Conservation (phyloP, 2,797 vertebrate species). For the Crocodylus rhombifer region DNA sequence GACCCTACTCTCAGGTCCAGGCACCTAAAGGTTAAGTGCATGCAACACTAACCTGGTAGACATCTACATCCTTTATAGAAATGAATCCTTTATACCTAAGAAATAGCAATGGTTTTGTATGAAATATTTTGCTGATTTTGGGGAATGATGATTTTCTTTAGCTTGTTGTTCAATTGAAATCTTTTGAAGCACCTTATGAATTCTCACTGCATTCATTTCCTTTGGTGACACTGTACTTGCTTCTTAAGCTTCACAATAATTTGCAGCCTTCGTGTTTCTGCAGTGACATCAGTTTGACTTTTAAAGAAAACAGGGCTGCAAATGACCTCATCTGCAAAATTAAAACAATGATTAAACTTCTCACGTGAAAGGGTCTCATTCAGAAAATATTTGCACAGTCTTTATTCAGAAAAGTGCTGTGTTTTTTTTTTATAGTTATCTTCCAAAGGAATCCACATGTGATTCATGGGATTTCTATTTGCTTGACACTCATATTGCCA, state of each 20-base stretch:
- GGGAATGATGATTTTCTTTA: background rate
- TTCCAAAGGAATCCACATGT: background rate
- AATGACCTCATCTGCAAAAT: conserved; percentile 46
- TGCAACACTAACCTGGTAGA: background rate
- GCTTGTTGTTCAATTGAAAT: background rate
- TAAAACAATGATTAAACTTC: conserved; percentile 31
- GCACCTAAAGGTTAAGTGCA: background rate
- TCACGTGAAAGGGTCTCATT: conserved; percentile 24
- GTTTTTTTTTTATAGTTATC: conserved; percentile 39
- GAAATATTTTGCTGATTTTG: background rate
- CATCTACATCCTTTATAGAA: background rate
- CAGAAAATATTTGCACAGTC: conserved; percentile 56
- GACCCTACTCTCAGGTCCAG: background rate
- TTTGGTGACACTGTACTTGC: background rate
- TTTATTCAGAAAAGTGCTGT: background rate
- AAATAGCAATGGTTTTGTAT: background rate
- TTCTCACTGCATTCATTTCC: background rate
- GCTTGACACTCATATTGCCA: background rate
- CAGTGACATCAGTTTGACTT: conserved; percentile 16
- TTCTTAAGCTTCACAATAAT: background rate
- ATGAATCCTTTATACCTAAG: background rate
- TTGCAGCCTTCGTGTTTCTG: background rate
- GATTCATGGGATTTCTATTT: conserved; percentile 18
- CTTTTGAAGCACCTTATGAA: background rate
- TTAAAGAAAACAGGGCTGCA: conserved; percentile 41